Conservation (phyloP, 2,888 invertebrate species). For the Ectobius pallidus region DNA sequence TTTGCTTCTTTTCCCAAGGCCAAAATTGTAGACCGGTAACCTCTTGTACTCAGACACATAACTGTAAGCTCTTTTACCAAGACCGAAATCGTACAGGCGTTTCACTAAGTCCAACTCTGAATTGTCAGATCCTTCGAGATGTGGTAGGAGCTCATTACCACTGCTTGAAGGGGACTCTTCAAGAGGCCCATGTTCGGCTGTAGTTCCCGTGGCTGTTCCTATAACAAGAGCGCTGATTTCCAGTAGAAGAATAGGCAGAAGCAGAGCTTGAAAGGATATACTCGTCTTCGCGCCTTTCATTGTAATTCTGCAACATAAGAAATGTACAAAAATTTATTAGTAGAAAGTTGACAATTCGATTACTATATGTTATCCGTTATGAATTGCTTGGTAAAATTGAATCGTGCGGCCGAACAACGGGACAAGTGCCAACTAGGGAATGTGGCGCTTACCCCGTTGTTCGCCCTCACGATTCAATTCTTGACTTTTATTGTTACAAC, state of each 20-base stretch:
- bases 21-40: conserved; percentile 60
- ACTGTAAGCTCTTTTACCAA: conserved; percentile 60
- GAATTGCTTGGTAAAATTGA: too few species aligned
- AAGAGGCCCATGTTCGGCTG: background rate
- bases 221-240: background rate
- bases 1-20: conserved; percentile 56
- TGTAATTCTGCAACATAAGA: conserved; percentile 1
- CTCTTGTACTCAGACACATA: conserved; percentile 69
- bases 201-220: background rate
- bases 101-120: conserved; percentile 38
- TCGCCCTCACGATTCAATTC: too few species aligned
- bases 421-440: too few species aligned
- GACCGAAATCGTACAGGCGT: conserved; percentile 42
- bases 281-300: background rate
- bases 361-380: too few species aligned
- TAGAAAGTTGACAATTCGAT: too few species aligned
- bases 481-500: too few species aligned
- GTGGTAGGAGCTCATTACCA: background rate
- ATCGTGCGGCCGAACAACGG: too few species aligned
- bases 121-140: conserved; percentile 40
- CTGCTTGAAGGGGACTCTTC: background rate
- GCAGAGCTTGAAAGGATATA: background rate
- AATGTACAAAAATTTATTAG: too few species aligned
- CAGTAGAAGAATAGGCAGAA: background rate
- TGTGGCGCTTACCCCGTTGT: too few species aligned